Evolutionary conservation across 2,888 invertebrate species (phyloP).

Genomic region (Leptodirus hochenwartii): DNA sequence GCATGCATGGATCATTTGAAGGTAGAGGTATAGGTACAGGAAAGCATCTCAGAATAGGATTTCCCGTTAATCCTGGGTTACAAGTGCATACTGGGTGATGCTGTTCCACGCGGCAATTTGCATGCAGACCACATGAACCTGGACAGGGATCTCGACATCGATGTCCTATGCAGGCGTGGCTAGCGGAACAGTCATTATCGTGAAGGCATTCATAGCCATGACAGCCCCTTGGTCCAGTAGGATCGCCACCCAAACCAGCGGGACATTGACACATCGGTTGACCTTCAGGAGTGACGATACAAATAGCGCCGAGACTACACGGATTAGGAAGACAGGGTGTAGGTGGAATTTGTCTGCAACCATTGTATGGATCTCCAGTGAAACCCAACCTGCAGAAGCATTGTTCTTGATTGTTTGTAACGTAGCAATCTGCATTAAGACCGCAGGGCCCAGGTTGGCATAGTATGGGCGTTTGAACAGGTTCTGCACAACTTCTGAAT

Average conservation of each 20-base stretch:
- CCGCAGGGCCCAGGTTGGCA: slow-evolving; percentile 76
- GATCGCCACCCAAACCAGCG: slow-evolving; percentile 59
- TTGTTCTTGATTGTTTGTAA: slow-evolving; percentile 62
- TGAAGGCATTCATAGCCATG: slow-evolving; percentile 63
- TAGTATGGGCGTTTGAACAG: slow-evolving; percentile 35
- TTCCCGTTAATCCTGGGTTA: slow-evolving; percentile 50
- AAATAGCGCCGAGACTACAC: slow-evolving; percentile 62
- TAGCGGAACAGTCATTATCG: slow-evolving; percentile 56
- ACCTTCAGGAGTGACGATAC: slow-evolving; percentile 40
- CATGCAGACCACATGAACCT: slow-evolving; percentile 59
- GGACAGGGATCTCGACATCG: slow-evolving; percentile 68
- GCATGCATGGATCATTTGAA: slow-evolving; percentile 47
- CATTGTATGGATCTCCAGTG: slow-evolving; percentile 61
- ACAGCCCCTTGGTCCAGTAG: slow-evolving; percentile 51
- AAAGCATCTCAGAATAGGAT: slow-evolving; percentile 58
- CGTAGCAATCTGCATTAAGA: slow-evolving; percentile 66
- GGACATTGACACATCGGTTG: slow-evolving; percentile 56
- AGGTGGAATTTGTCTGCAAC: slow-evolving; percentile 49
- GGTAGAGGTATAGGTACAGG: slow-evolving; percentile 32
- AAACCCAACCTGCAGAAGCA: slow-evolving; percentile 65
- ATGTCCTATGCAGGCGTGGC: slow-evolving; percentile 62
- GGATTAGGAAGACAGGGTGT: slow-evolving; percentile 62
- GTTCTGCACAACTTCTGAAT: slow-evolving; percentile 51
- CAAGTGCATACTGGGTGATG: slow-evolving; percentile 71
- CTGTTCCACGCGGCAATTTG: slow-evolving; percentile 53